Evolutionary conservation across 1,140 invertebrate genomes (phyloP).

Genomic region (Scaptomyza hsui): DNA sequence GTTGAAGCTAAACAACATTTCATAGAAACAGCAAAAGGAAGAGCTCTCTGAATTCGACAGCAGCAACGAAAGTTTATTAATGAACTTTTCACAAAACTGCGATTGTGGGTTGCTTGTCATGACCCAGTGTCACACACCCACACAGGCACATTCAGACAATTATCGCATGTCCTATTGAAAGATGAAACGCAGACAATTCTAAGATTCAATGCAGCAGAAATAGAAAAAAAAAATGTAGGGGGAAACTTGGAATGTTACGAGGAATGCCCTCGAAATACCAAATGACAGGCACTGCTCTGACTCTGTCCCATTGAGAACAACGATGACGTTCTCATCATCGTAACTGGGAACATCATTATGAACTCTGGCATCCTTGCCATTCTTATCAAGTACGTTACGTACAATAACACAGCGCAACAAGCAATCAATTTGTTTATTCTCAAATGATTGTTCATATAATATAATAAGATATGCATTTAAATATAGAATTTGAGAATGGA

Average conservation of each 20-base stretch:
- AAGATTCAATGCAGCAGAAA: slow-evolving; percentile 57
- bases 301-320: slow-evolving; percentile 59
- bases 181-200: slow-evolving; percentile 41
- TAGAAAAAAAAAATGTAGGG: slow-evolving; percentile 13
- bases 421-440: background rate
- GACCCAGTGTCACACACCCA: slow-evolving; percentile 27
- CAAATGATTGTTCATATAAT: background rate
- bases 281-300: slow-evolving; percentile 28
- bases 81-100: slow-evolving; percentile 62
- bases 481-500: too few species aligned
- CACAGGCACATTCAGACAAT: slow-evolving; percentile 20
- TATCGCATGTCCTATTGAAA: slow-evolving; percentile 47
- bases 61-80: slow-evolving; percentile 76
- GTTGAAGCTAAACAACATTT: slow-evolving; percentile 65
- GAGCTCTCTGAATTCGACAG: slow-evolving; percentile 67
- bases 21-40: background rate
- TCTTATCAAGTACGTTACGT: slow-evolving; percentile 62
- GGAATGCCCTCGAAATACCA: slow-evolving; percentile 70
- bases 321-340: slow-evolving; percentile 42
- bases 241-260: slow-evolving; percentile 57
- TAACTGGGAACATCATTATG: slow-evolving; percentile 21
- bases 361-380: slow-evolving; percentile 48
- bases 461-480: too few species aligned
- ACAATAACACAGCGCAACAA: slow-evolving; percentile 29
- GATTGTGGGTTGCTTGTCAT: slow-evolving; percentile 26